phyloP scores from a whole-genome alignment of 2,797 vertebrate species.

The Spinus olivaceus region DNA sequence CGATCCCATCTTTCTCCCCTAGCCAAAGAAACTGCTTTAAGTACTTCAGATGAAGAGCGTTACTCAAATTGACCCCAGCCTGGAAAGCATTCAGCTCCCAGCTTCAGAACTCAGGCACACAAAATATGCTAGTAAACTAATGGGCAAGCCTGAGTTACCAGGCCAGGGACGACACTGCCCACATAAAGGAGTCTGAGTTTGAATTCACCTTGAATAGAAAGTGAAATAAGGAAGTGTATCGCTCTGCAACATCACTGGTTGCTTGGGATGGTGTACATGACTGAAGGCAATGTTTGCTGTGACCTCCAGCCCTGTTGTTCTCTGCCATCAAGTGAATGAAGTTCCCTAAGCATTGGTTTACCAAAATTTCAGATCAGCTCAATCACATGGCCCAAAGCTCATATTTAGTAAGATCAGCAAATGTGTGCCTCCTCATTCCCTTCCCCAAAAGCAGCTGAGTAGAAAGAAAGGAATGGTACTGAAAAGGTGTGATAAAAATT shows the following conservation, averaged over 20 bases:
- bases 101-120: not conserved
- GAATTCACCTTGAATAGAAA: not conserved
- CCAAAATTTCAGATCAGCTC: not conserved
- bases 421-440: not conserved
- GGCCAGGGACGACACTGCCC: not conserved
- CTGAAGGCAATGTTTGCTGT: not conserved
- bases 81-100: not conserved
- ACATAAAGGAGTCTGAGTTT: not conserved
- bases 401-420: not conserved
- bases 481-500: not conserved
- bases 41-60: not conserved
- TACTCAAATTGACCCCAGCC: not conserved
- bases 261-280: not conserved
- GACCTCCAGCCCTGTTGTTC: not conserved
- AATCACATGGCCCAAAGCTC: not conserved
- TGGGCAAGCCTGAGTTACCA: fast-evolving
- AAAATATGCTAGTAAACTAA: not conserved
- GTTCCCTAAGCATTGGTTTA: fast-evolving
- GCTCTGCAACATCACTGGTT: not conserved
- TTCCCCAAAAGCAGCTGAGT: not conserved
- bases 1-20: not conserved
- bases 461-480: not conserved
- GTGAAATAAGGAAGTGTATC: not conserved
- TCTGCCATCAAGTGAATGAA: not conserved
- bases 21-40: not conserved